Base-by-base conservation (phyloP, 2,888 invertebrate species). In the Cheilosia vernalis region DNA sequence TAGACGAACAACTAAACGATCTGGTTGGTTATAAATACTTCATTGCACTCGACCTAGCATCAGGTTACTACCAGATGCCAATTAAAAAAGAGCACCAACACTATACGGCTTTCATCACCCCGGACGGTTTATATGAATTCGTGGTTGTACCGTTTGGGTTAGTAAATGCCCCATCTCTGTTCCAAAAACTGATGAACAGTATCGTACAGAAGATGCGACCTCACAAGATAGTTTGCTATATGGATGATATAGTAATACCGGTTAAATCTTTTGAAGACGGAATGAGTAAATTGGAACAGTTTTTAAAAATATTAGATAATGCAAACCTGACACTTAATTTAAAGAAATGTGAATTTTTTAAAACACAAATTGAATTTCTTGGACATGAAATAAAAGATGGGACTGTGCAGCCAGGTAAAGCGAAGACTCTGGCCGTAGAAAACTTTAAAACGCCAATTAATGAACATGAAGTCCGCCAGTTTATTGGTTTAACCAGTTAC, bases 41-140 rank as follows among this genome's bases (percentile, higher is more conserved):
- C 9, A 47, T 1, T 6, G 55, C 24, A 1, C 37, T 74, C 1
- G 74, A 63, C 13, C 19, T 73, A 10, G 73, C 73, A 2, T 74
- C 44, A 7, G 63, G 63, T 3, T 47, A 73, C 15, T 73, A 55
- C 13, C 73, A 73, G 19, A 63, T 73, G 21, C 73, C 42, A 6
- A 44, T 44, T 5, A 64, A 64, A 17, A 13, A 24, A 6, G 74
- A 56, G 9, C 74, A 66, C 9, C 37, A 5, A 0, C 58, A 58
- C 6, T 37, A 24, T 9, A 66, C 74, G 15, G 47, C 66, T 0
- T 74, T 58, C 2, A 66, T 66, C 15, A 76, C 66, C 19, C 58
- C 64, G 9, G 66, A 66, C 4, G 66, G 74, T n/a, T 40, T 66
- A 24, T 76, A 40, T n/a, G 74, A 76, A 49, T 66, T 76, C 15